These are phyloP conservation scores for Nomada ruficornis DNA, from an alignment of 2,888 invertebrate genomes.

Conservation along the genomic window DNA sequence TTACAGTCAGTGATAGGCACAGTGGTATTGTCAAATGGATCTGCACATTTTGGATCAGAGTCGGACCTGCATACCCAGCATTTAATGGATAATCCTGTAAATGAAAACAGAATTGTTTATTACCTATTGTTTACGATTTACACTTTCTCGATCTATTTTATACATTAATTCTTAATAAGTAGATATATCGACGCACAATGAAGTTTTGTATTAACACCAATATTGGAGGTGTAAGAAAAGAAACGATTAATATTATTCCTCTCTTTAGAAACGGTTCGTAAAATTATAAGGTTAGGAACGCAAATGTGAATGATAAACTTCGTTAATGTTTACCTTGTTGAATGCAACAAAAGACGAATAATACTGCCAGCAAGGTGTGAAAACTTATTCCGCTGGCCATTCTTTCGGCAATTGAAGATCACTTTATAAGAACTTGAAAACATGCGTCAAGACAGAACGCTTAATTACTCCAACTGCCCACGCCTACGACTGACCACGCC, in stretches of 20 bases:
- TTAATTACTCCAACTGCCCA: constrained; percentile 53
- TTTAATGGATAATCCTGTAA: constrained; percentile 89
- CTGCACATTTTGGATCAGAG: constrained; percentile 94
- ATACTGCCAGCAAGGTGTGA: constrained; percentile 15
- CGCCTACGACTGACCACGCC: constrained; percentile 65
- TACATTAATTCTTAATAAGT: background rate
- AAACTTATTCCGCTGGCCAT: constrained; percentile 45
- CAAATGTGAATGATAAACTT: background rate
- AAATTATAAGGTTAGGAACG: constrained; percentile 44
- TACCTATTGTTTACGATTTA: background rate
- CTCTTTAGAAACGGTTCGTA: background rate
- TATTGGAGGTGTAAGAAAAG: no score
- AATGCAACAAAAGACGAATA: constrained; percentile 52
- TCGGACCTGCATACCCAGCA: constrained; percentile 97
- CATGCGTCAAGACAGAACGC: constrained; percentile 21
- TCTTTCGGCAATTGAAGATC: constrained; percentile 18
- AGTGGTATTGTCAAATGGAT: constrained; percentile 96
- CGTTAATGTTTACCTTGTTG: constrained; percentile 52
- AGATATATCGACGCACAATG: no score
- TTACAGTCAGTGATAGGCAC: constrained; percentile 93
- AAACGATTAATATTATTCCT: background rate
- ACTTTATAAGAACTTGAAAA: constrained; percentile 37
- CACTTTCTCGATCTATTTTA: background rate
- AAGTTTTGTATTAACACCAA: no score
- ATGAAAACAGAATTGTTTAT: background rate